Conservation (phyloP, 2,888 invertebrate species). For the Branchipolynoe longqiensis region DNA sequence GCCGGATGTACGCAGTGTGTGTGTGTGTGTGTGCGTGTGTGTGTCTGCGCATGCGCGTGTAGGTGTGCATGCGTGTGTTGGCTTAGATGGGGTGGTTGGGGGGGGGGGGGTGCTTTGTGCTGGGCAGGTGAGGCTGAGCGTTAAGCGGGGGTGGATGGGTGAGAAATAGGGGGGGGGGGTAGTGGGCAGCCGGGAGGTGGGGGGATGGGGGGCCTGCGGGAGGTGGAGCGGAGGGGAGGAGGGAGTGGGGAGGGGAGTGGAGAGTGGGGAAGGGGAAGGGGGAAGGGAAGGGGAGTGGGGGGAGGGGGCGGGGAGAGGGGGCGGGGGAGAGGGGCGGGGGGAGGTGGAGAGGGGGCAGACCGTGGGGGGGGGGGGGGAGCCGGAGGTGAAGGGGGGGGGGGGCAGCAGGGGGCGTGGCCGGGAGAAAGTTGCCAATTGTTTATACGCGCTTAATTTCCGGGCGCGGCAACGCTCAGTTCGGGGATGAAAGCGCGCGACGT, state of each 20-base stretch:
- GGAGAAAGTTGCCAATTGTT: slow-evolving; percentile 49
- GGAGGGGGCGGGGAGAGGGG: not conserved
- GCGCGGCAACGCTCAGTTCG: not conserved
- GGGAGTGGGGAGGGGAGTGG: not conserved
- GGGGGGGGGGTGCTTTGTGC: not conserved
- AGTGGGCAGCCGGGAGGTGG: slow-evolving; percentile 7
- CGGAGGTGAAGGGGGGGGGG: not conserved
- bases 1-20: slow-evolving; percentile 6
- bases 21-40: too few species aligned
- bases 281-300: too few species aligned
- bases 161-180: too few species aligned
- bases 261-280: not conserved
- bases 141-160: too few species aligned
- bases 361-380: too few species aligned
- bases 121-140: slow-evolving; percentile 19
- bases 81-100: too few species aligned
- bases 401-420: not conserved
- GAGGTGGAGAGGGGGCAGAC: too few species aligned
- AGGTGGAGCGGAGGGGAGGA: too few species aligned
- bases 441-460: slow-evolving; percentile 55
- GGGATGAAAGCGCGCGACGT: not conserved
- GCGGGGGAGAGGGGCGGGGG: not conserved
- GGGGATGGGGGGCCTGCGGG: too few species aligned
- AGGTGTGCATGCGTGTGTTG: too few species aligned
- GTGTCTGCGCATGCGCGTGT: too few species aligned